A percentile compares a stretch with the other conserved stretches of the same genome.
phyloP scores from a whole-genome alignment of 2,113 vertebrate species.

The Alosa alosa region DNA sequence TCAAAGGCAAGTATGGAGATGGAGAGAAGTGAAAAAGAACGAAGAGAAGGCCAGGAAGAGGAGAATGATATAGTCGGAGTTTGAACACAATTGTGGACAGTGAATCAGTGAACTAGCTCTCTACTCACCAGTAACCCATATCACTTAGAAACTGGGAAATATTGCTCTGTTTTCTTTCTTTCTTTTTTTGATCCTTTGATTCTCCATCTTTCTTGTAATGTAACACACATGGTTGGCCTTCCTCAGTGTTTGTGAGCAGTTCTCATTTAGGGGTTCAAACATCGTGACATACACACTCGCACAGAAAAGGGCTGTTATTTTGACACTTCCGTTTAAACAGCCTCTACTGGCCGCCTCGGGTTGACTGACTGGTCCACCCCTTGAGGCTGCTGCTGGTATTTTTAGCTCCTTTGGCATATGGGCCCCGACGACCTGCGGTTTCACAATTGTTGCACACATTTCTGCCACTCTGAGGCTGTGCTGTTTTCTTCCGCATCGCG shows the following conservation, averaged over 20 bases:
- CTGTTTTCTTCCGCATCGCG: not conserved
- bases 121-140: not conserved
- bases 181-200: not conserved
- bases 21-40: not conserved
- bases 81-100: no score
- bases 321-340: not conserved
- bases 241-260: not conserved
- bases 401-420: constrained; percentile 25
- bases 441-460: constrained; percentile 3
- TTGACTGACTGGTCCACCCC: constrained; percentile 2
- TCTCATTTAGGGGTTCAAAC: not conserved
- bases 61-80: not conserved
- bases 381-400: not conserved
- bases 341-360: not conserved
- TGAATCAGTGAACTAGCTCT: not conserved
- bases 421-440: not conserved
- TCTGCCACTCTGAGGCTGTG: not conserved
- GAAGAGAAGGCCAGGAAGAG: not conserved
- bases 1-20: no score
- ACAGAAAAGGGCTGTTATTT: not conserved
- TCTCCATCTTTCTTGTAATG: not conserved
- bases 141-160: not conserved
- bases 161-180: not conserved
- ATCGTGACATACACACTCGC: not conserved
- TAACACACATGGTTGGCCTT: not conserved